Evolutionary conservation across 2,113 vertebrate species (phyloP), one percentile per base, ranked within the genome.

Genomic region (Cnemophilus loriae): DNA sequence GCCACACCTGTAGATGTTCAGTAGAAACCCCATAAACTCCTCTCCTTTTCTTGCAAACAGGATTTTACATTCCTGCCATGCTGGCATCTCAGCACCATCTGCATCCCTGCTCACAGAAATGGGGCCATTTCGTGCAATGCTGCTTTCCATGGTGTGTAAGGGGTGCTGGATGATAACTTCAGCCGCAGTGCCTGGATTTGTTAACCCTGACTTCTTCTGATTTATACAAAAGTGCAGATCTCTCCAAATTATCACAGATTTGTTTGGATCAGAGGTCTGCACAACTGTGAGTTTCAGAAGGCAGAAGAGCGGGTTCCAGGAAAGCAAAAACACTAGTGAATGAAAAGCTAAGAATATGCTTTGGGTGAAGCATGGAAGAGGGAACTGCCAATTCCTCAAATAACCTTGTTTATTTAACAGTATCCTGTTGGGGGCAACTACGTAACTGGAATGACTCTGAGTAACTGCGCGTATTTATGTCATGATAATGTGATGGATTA

Each of bases 351-450:
- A 75, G 78, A 96, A 83, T 74, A 83, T 4, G 44, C 50, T 94
- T 79, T 1, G 47, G 9, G 44, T 55, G 61, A 85, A 75, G 71
- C 49, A 53, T 5, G 16, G 60, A 89, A 95, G 37, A 78, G 26
- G 89, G 68, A 84, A 79, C 16, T 84, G 61, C 61, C 60, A 87
- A 33, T 60, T 60, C 52, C 71, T 85, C 63, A 95, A 91, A 85
- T 57, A 94, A 67, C 7, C 1, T 37, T 71, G 68, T 89, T 96
- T 96, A 94, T 76, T 91, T 90, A 92, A 81, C 50, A 87, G 73
- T n/a, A 92, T 91, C 85, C 83, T 79, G 60, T 27, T 22, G 30
- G 20, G 50, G 18, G 23, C 28, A 85, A 61, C 37, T 41, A 42
- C 3, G 4, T 27, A 79, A 85, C 46, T 59, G 75, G 50, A 84